A percentile compares a stretch with the other conserved stretches of the same genome.
Evolutionary conservation across 2,888 invertebrate genomes (phyloP).

Genomic region (Shargacucullia verbasci): DNA sequence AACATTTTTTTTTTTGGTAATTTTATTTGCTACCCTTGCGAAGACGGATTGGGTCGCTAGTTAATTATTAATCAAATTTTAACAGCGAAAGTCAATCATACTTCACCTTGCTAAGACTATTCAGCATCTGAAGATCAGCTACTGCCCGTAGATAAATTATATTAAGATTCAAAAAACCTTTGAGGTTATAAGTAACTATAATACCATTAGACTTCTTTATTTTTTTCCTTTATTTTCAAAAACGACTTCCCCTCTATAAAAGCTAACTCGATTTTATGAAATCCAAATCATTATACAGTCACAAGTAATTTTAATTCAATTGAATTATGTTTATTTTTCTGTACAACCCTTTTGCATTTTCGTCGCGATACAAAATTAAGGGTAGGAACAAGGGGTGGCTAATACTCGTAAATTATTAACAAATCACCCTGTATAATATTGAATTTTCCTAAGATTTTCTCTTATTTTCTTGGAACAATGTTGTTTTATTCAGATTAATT

Average conservation of each 20-base stretch:
- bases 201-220: too few relatives aligned
- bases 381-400: constrained; percentile 50
- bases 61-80: too few relatives aligned
- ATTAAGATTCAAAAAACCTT: too few relatives aligned
- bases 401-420: constrained; percentile 58
- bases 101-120: too few relatives aligned
- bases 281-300: constrained; percentile 24
- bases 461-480: constrained; percentile 43
- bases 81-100: too few relatives aligned
- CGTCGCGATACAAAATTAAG: constrained; percentile 62
- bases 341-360: constrained; percentile 64
- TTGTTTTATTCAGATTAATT: constrained; percentile 21
- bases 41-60: too few relatives aligned
- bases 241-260: neutral
- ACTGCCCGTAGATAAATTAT: too few relatives aligned
- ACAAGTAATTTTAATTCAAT: constrained; percentile 54
- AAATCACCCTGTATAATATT: constrained; percentile 55
- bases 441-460: constrained; percentile 41
- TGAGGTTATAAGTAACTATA: too few relatives aligned
- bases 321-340: constrained; percentile 50
- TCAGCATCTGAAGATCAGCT: too few relatives aligned
- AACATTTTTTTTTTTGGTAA: too few relatives aligned
- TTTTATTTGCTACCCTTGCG: too few relatives aligned
- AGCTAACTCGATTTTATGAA: constrained; percentile 9
- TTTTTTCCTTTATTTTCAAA: too few relatives aligned